These are phyloP conservation scores for Miltochrista miniata DNA, from an alignment of 2,888 invertebrate genomes.

Conservation along the genomic window DNA sequence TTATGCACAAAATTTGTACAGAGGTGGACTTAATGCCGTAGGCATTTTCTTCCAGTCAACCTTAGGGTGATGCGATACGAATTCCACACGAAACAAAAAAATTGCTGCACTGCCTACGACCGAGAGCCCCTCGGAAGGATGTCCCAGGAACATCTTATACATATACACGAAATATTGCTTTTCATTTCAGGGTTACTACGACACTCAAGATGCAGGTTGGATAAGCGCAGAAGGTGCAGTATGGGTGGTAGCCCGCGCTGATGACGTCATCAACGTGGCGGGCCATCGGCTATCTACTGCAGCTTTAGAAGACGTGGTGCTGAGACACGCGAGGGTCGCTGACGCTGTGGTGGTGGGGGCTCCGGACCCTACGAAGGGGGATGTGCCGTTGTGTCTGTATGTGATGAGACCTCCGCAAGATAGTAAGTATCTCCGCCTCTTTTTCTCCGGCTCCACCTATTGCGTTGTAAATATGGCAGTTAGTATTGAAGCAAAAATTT, in stretches of 20 bases:
- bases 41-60: no score
- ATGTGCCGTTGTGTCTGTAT: conserved; percentile 94
- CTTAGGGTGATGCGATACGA: no score
- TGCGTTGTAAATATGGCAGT: no score
- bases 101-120: no score
- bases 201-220: conserved; percentile 97
- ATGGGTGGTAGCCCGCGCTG: conserved; percentile 95
- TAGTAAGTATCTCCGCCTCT: conserved; percentile 54
- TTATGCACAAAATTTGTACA: no score
- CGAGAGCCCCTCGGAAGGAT: no score
- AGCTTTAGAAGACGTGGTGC: conserved; percentile 94
- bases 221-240: conserved; percentile 92
- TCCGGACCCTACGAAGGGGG: conserved; percentile 94
- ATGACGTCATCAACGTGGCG: conserved; percentile 98
- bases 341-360: conserved; percentile 96
- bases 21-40: no score
- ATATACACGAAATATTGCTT: no score
- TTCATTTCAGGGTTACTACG: conserved; percentile 90
- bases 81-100: no score
- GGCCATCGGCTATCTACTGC: conserved; percentile 96
- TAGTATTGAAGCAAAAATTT: no score
- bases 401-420: conserved; percentile 86
- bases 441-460: no score
- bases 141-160: no score
- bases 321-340: conserved; percentile 92